These are phyloP conservation scores for Murina feae DNA, from an alignment of 2,113 vertebrate genomes.

Conservation along the genomic window DNA sequence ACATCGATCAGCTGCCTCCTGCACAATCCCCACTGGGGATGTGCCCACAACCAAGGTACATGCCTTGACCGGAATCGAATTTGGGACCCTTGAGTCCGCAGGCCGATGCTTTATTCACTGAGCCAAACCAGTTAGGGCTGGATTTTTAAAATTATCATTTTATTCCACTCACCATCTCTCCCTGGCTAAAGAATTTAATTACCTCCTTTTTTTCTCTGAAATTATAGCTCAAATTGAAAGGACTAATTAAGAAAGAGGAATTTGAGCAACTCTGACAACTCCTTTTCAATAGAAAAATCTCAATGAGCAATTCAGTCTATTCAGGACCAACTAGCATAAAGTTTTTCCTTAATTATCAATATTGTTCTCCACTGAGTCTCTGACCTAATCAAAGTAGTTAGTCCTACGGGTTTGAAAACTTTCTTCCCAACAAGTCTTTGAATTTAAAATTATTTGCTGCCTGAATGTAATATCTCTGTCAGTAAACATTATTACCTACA, in stretches of 20 bases:
- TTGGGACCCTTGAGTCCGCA: no score
- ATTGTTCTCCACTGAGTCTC: constrained; percentile 42
- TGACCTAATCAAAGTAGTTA: constrained; percentile 17
- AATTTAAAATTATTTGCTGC: background rate
- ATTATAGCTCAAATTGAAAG: constrained; percentile 63
- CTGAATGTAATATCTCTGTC: background rate
- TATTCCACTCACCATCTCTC: constrained; percentile 22
- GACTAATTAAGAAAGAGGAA: constrained; percentile 60
- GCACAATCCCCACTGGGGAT: no score
- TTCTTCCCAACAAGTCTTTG: constrained; percentile 33
- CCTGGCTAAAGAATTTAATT: constrained; percentile 47
- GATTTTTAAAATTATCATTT: constrained; percentile 63
- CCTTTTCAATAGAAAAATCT: constrained; percentile 55
- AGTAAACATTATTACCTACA: background rate
- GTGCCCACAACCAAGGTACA: no score
- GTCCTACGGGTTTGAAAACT: background rate
- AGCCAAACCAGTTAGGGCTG: no score
- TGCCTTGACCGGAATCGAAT: no score
- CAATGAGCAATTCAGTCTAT: constrained; percentile 6
- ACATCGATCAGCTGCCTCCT: no score
- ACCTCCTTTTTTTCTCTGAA: background rate
- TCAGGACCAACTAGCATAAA: background rate
- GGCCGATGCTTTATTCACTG: no score
- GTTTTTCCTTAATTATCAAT: background rate
- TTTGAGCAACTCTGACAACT: constrained; percentile 54